Conservation (phyloP, 2,797 vertebrate genomes). For the Catamblyrhynchus diadema region DNA sequence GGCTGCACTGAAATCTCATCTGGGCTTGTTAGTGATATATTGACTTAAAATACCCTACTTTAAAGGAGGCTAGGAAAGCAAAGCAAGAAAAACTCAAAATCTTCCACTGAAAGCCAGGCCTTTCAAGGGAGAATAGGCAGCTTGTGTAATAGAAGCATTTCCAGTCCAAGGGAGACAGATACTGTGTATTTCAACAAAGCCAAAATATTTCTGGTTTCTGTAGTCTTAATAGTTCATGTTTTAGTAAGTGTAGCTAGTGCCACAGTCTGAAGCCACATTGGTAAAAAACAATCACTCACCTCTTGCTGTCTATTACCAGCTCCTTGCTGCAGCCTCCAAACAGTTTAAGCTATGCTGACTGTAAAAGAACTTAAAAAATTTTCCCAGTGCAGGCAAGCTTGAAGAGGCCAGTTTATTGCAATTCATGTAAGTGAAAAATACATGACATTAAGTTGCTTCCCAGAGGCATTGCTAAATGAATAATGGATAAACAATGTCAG, state of each 20-base stretch:
- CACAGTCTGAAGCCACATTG: neutral
- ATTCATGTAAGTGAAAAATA: slow-evolving; percentile 29
- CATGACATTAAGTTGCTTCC: neutral
- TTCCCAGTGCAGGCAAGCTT: neutral
- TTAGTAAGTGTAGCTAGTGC: neutral
- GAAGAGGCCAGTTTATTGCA: slow-evolving; percentile 6
- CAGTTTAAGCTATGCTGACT: neutral
- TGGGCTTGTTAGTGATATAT: slow-evolving; percentile 10
- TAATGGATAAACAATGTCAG: slow-evolving; percentile 19
- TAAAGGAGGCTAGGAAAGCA: neutral
- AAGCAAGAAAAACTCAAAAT: neutral
- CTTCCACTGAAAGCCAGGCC: neutral
- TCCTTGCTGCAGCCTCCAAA: neutral
- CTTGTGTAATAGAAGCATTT: neutral
- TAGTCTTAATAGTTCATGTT: neutral
- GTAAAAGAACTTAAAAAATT: neutral
- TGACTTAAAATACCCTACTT: neutral
- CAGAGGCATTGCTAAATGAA: slow-evolving; percentile 7
- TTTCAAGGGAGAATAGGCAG: neutral
- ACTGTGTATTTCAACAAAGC: neutral
- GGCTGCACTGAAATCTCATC: slow-evolving; percentile 16
- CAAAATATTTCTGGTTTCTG: neutral
- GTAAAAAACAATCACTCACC: neutral
- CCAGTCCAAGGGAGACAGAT: neutral
- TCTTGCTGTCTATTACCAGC: neutral